phyloP scores from a whole-genome alignment of 1,140 invertebrate genomes.

The Aphidius ervi region DNA sequence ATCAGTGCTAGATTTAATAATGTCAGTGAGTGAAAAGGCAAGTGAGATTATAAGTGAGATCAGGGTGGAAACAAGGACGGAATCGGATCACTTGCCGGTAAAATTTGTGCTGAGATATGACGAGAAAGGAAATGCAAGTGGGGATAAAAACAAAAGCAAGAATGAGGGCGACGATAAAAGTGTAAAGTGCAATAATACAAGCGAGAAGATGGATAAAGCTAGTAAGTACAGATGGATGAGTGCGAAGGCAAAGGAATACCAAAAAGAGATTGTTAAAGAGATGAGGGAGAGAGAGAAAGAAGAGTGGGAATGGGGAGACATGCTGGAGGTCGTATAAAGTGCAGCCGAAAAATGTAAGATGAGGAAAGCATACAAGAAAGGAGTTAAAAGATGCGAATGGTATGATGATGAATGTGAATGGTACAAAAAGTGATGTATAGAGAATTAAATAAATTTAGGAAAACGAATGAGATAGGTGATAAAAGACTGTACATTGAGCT shows the following conservation, averaged over 20 bases:
- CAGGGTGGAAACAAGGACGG: slow-evolving; percentile 1
- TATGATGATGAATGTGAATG: too few species aligned
- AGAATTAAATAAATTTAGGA: neutral
- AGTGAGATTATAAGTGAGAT: neutral
- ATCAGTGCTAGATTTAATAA: slow-evolving; percentile 17
- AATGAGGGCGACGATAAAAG: neutral
- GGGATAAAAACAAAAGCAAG: neutral
- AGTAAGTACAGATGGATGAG: neutral
- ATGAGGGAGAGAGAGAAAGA: neutral
- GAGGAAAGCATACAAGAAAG: neutral
- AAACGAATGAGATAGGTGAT: neutral
- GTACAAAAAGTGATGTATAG: too few species aligned
- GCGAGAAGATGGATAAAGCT: neutral
- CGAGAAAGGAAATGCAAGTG: neutral
- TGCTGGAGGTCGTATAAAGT: neutral
- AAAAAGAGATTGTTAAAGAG: neutral
- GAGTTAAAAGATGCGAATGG: too few species aligned
- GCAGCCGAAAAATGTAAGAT: slow-evolving; percentile 1
- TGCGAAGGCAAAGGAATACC: neutral
- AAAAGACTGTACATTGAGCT: neutral
- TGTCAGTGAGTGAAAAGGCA: neutral
- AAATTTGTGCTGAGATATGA: neutral
- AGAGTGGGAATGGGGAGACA: neutral
- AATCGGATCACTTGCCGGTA: slow-evolving; percentile 24
- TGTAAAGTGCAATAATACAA: slow-evolving; percentile 7